Base-by-base conservation (phyloP, 2,888 invertebrate species). In the Patella pellucida region DNA sequence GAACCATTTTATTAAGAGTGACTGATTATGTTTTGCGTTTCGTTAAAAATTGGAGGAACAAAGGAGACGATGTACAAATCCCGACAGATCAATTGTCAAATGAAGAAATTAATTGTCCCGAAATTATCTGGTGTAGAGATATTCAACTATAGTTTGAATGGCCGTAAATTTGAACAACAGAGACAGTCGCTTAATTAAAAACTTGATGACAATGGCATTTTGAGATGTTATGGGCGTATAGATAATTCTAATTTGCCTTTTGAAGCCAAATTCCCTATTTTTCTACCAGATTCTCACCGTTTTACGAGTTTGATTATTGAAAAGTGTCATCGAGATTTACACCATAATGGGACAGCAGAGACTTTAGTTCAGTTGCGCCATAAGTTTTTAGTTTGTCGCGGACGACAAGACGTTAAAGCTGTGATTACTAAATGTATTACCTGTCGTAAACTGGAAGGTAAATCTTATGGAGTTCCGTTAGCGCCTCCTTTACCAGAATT, bases 21-120 rank as follows among this genome's bases (percentile, higher is more conserved):
- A 56, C 56, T 19, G 56, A n/a, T 56, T 56, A 56, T 56, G 56
- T 56, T 56, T 19, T n/a, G 9, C 56, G 56, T 56, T 56, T 56
- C 19, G 11, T 56, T n/a, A 56, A 19, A 4, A 56, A 19, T 9
- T 56, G 5, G 16, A 56, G 11, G 19, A 9, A 9, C 4, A 56
- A 56, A n/a, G 14, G 14, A n/a, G 56, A 56, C 19, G 16, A 56
- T 16, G 56, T n/a, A 56, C 16, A 56, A 19, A 4, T 31, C 31
- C 31, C 2, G 31, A 31, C 31, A 2, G 31, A 31, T 31, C n/a
- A 56, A 56, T 19, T 56, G 0, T 56, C n/a, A 9, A 56, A 16
- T 1, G 56, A 7, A 1, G 56, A 56, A 56, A 56, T 56, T 1
- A 56, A 16, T 56, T 7, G 19, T 12, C 16, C 56, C 19, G n/a